These are phyloP conservation scores for Hoplias malabaricus DNA, from an alignment of 2,113 vertebrate species.

Conservation along the genomic window DNA sequence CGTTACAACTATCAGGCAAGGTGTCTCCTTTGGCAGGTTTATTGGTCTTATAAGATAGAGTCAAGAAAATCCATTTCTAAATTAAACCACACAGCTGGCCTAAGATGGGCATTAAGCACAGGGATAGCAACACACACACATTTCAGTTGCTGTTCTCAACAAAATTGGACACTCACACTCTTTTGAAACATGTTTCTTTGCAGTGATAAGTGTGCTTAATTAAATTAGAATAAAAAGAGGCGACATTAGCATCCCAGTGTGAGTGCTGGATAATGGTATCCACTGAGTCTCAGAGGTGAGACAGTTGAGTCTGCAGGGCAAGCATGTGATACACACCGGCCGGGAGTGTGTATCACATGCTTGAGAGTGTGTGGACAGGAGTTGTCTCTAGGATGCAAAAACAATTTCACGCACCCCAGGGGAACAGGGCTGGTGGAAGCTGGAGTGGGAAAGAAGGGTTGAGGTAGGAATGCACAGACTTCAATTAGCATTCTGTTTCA, in stretches of 20 bases:
- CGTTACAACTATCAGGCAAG: not conserved
- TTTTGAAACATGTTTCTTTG: slow-evolving; percentile 29
- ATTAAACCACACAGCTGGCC: not conserved
- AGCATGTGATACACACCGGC: slow-evolving; percentile 7
- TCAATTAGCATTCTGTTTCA: slow-evolving; percentile 50
- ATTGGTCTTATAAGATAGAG: no score
- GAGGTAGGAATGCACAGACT: slow-evolving; percentile 22
- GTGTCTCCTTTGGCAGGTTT: not conserved
- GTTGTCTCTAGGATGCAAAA: slow-evolving; percentile 39
- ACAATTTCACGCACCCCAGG: slow-evolving; percentile 58
- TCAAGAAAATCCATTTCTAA: not conserved
- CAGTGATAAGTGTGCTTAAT: slow-evolving; percentile 36
- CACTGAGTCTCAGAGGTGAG: slow-evolving; percentile 29
- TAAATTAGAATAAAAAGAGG: slow-evolving; percentile 44
- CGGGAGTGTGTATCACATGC: slow-evolving; percentile 38
- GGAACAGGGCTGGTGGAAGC: slow-evolving; percentile 30
- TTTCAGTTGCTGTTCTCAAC: slow-evolving; percentile 29
- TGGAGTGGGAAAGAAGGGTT: not conserved
- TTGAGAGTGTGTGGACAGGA: slow-evolving; percentile 37
- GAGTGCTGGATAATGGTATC: slow-evolving; percentile 22
- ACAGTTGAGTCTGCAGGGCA: slow-evolving; percentile 4
- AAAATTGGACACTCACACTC: slow-evolving; percentile 13
- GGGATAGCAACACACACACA: not conserved
- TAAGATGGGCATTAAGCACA: slow-evolving; percentile 1
- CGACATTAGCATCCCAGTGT: slow-evolving; percentile 25